Conservation (phyloP, 2,797 vertebrate species). For the Coregonus ussuriensis region DNA sequence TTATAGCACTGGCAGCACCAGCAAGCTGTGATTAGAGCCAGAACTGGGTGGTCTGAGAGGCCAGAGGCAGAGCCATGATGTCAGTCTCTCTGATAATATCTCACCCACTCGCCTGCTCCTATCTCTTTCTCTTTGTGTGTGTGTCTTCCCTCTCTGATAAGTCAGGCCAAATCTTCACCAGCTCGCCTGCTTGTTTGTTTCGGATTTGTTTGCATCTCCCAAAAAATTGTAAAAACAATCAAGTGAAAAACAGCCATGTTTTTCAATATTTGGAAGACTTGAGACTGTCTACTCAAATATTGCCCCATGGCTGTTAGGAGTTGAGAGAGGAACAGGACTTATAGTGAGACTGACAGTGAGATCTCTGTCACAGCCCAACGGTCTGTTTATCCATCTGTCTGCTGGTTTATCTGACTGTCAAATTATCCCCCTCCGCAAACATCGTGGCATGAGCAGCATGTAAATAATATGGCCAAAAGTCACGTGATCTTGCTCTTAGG, state of each 20-base stretch:
- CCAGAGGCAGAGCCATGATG: constrained; percentile 13
- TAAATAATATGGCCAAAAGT: constrained; percentile 73
- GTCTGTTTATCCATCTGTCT: constrained; percentile 86
- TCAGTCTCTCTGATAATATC: constrained; percentile 19
- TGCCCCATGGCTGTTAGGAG: constrained; percentile 78
- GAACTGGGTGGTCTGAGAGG: constrained; percentile 40
- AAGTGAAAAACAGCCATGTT: constrained; percentile 74
- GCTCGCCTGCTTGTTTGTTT: constrained; percentile 51
- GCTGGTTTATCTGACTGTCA: constrained; percentile 86
- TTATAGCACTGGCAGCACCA: constrained; percentile 8
- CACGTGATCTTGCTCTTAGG: constrained; percentile 61
- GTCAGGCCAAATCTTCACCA: constrained; percentile 52
- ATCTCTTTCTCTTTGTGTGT: neutral
- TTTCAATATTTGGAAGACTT: constrained; percentile 84
- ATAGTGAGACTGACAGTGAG: constrained; percentile 83
- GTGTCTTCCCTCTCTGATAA: constrained; percentile 41
- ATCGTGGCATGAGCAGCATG: constrained; percentile 71
- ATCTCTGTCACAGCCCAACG: constrained; percentile 80
- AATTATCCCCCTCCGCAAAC: constrained; percentile 85
- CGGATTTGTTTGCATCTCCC: constrained; percentile 49
- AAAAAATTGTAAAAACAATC: constrained; percentile 52
- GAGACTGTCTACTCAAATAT: constrained; percentile 85
- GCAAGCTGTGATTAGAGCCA: constrained; percentile 18
- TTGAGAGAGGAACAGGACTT: constrained; percentile 76
- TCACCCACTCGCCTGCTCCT: constrained; percentile 1